These are phyloP conservation scores for Cybosia mesomella DNA, from an alignment of 2,888 invertebrate genomes.

Conservation along the genomic window DNA sequence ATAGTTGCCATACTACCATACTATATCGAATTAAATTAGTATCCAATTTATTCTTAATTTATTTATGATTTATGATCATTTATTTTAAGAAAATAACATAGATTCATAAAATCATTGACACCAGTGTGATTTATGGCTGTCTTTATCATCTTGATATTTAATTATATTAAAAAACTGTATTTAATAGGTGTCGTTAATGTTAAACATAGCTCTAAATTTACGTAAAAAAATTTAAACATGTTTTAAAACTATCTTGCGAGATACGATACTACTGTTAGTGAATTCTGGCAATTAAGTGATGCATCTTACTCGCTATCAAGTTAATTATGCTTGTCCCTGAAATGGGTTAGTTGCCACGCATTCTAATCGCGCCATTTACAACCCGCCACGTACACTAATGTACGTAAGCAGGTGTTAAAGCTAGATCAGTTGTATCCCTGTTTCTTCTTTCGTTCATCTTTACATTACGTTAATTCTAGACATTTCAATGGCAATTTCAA, in stretches of 20 bases:
- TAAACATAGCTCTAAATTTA: not conserved
- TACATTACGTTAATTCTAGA: not conserved
- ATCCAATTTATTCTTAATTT: not conserved
- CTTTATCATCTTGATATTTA: not conserved
- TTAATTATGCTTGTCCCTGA: not conserved
- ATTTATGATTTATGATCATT: not conserved
- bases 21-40: not conserved
- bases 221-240: not conserved
- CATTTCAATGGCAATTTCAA: too few species aligned
- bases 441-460: not conserved
- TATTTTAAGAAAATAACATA: slow-evolving; percentile 2
- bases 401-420: not conserved
- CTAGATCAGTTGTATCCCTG: not conserved
- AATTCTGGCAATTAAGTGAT: not conserved
- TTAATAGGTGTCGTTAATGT: too few species aligned
- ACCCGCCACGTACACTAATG: not conserved
- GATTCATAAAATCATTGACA: not conserved
- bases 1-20: not conserved
- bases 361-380: not conserved
- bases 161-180: not conserved
- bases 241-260: not conserved
- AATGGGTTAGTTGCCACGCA: not conserved
- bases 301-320: not conserved
- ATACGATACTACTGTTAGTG: not conserved
- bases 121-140: not conserved